Percentiles rank a stretch among this genome's conserved stretches.
These are phyloP conservation scores for Fukomys damarensis DNA, from an alignment of 2,113 vertebrate genomes.

Conservation along the genomic window DNA sequence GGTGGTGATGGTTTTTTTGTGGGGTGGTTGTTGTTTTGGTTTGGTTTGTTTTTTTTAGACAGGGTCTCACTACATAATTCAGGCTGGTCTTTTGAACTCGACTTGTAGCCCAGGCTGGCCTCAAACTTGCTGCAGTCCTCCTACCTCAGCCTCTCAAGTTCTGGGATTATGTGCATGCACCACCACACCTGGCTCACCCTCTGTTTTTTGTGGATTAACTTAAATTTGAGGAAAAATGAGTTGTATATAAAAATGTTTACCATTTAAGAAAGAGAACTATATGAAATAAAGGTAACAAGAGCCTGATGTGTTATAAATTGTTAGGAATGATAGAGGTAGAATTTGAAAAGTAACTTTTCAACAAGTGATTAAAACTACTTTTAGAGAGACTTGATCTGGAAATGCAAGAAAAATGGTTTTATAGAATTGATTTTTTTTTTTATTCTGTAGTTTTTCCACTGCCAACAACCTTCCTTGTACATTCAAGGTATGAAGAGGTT, in stretches of 20 bases:
- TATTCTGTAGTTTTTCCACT: slow-evolving; percentile 25
- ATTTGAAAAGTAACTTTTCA: slow-evolving; percentile 35
- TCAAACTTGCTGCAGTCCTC: neutral
- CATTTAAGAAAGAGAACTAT: slow-evolving; percentile 27
- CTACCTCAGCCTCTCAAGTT: neutral
- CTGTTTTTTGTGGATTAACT: slow-evolving; percentile 32
- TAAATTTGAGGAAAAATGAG: slow-evolving; percentile 21
- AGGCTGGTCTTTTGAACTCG: neutral
- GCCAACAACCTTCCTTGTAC: neutral
- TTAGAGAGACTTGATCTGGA: neutral
- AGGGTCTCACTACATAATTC: neutral
- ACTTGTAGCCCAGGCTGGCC: neutral
- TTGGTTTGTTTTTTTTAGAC: neutral
- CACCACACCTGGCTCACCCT: neutral
- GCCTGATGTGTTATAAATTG: neutral
- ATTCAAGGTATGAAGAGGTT: neutral
- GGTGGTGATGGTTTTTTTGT: neutral
- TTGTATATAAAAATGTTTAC: slow-evolving; percentile 10
- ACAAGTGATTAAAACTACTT: slow-evolving; percentile 15
- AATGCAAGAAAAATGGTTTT: slow-evolving; percentile 12
- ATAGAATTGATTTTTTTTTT: neutral
- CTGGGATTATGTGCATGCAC: neutral
- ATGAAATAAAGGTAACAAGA: slow-evolving; percentile 20
- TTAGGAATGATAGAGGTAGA: neutral
- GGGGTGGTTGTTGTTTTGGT: neutral